phyloP scores from a whole-genome alignment of 2,113 vertebrate species.

The Ctenomys sociabilis region DNA sequence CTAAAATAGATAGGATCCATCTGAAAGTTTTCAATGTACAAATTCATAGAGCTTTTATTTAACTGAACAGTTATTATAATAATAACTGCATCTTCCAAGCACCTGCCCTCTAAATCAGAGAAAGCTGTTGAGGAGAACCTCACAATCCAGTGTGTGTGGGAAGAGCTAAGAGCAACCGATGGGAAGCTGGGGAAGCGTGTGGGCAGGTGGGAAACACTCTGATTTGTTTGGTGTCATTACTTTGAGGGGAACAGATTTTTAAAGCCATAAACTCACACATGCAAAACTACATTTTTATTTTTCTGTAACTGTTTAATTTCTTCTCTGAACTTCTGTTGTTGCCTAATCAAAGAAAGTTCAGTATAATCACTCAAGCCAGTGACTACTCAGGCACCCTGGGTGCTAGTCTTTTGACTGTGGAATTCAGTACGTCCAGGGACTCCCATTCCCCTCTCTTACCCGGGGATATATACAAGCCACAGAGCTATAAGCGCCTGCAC shows the following conservation, averaged over 20 bases:
- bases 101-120: constrained; percentile 46
- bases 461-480: too few species aligned
- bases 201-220: neutral
- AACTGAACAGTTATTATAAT: constrained; percentile 74
- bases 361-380: constrained; percentile 45
- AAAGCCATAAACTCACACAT: constrained; percentile 35
- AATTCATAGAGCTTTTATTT: constrained; percentile 81
- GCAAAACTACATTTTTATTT: constrained; percentile 47
- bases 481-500: neutral
- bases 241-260: constrained; percentile 38
- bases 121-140: neutral
- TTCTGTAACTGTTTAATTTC: constrained; percentile 57
- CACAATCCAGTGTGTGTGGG: neutral
- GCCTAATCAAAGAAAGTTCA: constrained; percentile 16
- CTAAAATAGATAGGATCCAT: constrained; percentile 85
- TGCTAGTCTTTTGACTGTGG: neutral
- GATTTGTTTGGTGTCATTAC: constrained; percentile 25
- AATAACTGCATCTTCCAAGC: constrained; percentile 62
- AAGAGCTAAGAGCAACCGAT: neutral
- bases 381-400: neutral
- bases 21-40: constrained; percentile 84
- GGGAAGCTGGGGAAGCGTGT: neutral
- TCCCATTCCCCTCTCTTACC: neutral
- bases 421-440: neutral
- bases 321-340: constrained; percentile 36